phyloP scores from a whole-genome alignment of 2,888 invertebrate genomes.

The Empis livida region DNA sequence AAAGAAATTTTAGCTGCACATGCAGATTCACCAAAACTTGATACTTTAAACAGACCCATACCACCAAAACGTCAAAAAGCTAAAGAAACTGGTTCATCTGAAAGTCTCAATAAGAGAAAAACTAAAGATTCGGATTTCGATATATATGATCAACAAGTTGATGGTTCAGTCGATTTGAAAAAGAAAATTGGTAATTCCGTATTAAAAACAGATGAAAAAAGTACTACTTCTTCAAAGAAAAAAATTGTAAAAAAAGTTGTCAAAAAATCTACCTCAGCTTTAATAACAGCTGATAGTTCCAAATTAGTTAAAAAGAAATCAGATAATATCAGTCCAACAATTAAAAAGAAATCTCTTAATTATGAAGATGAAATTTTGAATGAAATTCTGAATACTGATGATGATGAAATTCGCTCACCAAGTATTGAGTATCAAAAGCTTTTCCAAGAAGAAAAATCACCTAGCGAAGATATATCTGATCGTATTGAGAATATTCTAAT shows the following conservation, averaged over 20 bases:
- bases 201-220: too few relatives aligned
- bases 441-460: constrained; percentile 32
- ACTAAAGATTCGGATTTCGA: constrained; percentile 17
- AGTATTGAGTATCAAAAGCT: constrained; percentile 31
- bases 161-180: constrained; percentile 31
- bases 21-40: background rate
- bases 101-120: background rate
- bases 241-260: constrained; percentile 19
- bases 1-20: background rate
- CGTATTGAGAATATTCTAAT: constrained; percentile 24
- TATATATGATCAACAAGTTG: constrained; percentile 31
- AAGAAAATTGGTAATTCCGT: background rate
- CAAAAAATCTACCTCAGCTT: constrained; percentile 10
- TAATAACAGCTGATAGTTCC: background rate
- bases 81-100: background rate
- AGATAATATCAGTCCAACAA: constrained; percentile 1
- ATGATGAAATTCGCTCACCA: constrained; percentile 25
- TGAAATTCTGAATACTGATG: constrained; percentile 24
- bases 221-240: constrained; percentile 18
- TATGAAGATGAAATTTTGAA: constrained; percentile 30
- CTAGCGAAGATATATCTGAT: constrained; percentile 32
- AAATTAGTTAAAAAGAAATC: background rate
- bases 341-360: constrained; percentile 11
- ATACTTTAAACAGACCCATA: background rate
- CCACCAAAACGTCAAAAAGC: background rate